phyloP scores from a whole-genome alignment of 2,113 vertebrate species.

The Ailuropoda melanoleuca region DNA sequence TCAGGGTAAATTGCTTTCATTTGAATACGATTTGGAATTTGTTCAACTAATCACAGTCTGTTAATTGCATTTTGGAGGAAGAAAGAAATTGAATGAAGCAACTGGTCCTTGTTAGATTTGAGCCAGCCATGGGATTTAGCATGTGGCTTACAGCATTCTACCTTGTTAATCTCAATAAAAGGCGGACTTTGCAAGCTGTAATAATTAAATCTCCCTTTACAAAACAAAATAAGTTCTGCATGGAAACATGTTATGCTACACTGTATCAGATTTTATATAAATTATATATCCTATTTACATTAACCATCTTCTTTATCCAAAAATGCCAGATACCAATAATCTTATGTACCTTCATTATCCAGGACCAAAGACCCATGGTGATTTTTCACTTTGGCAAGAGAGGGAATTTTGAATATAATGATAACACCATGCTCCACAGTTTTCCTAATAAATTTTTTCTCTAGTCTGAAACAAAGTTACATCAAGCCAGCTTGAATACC shows the following conservation, averaged over 20 bases:
- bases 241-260: background rate
- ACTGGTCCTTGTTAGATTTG: conserved; percentile 81
- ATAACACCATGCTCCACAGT: background rate
- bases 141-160: conserved; percentile 72
- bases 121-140: conserved; percentile 65
- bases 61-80: conserved; percentile 85
- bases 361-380: background rate
- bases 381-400: background rate
- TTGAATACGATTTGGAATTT: conserved; percentile 86
- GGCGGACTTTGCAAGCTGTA: conserved; percentile 61
- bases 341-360: background rate
- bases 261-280: conserved; percentile 12
- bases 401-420: background rate
- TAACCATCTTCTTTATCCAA: background rate
- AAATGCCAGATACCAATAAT: background rate
- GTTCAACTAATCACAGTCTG: conserved; percentile 85
- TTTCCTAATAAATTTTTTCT: background rate
- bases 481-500: background rate
- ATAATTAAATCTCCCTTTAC: conserved; percentile 80
- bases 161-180: conserved; percentile 78
- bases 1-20: conserved; percentile 85
- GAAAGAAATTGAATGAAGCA: conserved; percentile 75
- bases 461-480: background rate
- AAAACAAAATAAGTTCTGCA: conserved; percentile 57
- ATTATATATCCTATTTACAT: background rate